Conservation (phyloP, 2,797 vertebrate species). For the Hippoglossus hippoglossus region DNA sequence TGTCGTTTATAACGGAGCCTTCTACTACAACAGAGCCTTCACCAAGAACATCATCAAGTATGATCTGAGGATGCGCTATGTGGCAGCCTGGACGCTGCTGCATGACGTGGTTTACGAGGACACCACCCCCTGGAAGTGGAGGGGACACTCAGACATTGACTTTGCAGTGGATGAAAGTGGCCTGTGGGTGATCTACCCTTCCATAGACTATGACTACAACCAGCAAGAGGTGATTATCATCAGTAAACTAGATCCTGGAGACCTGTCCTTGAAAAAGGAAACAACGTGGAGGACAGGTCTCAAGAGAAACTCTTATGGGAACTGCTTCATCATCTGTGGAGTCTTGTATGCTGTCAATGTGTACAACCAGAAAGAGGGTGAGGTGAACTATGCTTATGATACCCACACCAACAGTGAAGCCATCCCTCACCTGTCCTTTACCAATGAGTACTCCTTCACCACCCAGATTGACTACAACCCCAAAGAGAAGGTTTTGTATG, state of each 20-base stretch:
- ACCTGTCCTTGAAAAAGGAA: constrained; percentile 92
- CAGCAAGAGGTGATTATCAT: constrained; percentile 94
- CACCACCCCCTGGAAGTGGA: constrained; percentile 97
- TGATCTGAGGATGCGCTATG: constrained; percentile 92
- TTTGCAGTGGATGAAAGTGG: constrained; percentile 97
- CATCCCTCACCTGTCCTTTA: constrained; percentile 89
- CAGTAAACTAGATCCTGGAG: constrained; percentile 92
- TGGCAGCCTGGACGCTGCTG: constrained; percentile 93
- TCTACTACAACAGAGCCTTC: constrained; percentile 98
- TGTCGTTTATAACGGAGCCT: constrained; percentile 94
- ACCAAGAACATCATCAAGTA: constrained; percentile 99
- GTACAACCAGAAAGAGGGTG: constrained; percentile 92
- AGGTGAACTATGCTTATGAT: constrained; percentile 94
- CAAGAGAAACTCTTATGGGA: constrained; percentile 92
- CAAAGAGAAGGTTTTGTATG: constrained; percentile 94
- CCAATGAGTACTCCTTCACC: constrained; percentile 91
- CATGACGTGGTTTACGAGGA: constrained; percentile 95
- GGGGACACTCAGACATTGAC: constrained; percentile 96
- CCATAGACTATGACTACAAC: constrained; percentile 88
- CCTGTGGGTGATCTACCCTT: constrained; percentile 97
- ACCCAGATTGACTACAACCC: constrained; percentile 99
- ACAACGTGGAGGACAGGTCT: constrained; percentile 95
- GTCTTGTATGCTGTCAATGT: constrained; percentile 94
- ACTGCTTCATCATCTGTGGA: constrained; percentile 97
- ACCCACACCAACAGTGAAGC: constrained; percentile 95